Evolutionary conservation across 2,113 vertebrate genomes (phyloP).

Genomic region (Cercocebus atys): DNA sequence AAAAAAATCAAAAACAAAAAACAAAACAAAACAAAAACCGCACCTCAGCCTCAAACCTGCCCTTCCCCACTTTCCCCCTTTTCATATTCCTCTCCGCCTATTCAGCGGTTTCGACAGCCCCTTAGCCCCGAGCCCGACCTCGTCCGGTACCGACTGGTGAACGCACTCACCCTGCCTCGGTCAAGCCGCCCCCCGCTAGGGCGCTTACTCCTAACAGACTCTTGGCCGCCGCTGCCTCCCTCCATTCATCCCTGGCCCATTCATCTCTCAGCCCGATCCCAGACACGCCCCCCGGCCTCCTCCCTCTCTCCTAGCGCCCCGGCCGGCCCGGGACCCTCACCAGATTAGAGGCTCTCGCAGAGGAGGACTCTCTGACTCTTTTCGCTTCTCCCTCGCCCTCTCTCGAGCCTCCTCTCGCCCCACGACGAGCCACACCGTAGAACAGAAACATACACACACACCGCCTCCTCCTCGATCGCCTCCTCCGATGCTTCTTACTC

Average conservation of each 20-base stretch:
- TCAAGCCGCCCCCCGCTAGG: conserved; percentile 41
- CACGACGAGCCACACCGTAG: not conserved
- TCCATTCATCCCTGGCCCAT: conserved; percentile 77
- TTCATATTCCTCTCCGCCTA: conserved; percentile 24
- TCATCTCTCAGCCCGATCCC: conserved; percentile 70
- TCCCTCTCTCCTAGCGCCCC: conserved; percentile 43
- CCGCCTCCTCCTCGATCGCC: conserved; percentile 41
- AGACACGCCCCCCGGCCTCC: conserved; percentile 77
- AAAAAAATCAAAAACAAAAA: conserved; percentile 45
- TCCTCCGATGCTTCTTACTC: conserved; percentile 65
- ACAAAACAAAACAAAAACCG: conserved; percentile 28
- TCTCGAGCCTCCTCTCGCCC: conserved; percentile 53
- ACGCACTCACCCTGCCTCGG: conserved; percentile 26
- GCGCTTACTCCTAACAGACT: conserved; percentile 62
- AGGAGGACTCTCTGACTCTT: conserved; percentile 17
- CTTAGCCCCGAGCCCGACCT: not conserved
- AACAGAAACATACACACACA: conserved; percentile 54
- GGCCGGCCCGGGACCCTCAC: conserved; percentile 61
- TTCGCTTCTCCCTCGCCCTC: conserved; percentile 52
- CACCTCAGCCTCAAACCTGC: conserved; percentile 53
- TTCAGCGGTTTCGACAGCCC: not conserved
- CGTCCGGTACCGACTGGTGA: conserved; percentile 33
- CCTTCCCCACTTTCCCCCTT: conserved; percentile 19
- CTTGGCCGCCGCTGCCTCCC: conserved; percentile 61
- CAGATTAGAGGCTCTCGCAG: not conserved